Conservation (phyloP, 2,113 vertebrate species). For the Cyprinodon variegatus region DNA sequence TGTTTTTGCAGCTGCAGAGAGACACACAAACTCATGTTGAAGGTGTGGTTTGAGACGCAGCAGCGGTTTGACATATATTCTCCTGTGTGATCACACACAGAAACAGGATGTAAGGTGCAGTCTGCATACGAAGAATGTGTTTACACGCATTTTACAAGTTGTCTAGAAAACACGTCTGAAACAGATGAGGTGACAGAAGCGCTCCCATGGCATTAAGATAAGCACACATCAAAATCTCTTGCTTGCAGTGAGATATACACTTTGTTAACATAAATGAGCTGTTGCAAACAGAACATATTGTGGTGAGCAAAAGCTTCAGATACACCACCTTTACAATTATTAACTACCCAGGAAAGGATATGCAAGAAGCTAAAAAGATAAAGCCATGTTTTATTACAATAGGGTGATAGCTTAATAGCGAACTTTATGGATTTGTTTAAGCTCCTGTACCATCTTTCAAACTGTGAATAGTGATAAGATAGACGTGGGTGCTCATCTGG, state of each 20-base stretch:
- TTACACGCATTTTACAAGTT: slow-evolving; percentile 45
- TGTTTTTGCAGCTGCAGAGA: slow-evolving; percentile 35
- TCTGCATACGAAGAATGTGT: slow-evolving; percentile 41
- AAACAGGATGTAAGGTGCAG: slow-evolving; percentile 64
- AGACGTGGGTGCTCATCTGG: neutral
- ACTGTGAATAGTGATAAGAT: neutral
- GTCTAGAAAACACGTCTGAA: slow-evolving; percentile 24
- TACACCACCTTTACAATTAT: neutral
- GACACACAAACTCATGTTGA: slow-evolving; percentile 24
- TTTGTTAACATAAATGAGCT: slow-evolving; percentile 1
- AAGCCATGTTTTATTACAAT: neutral
- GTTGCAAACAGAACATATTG: neutral
- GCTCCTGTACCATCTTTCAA: neutral
- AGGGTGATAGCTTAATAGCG: neutral
- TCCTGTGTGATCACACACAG: slow-evolving; percentile 42
- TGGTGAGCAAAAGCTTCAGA: neutral
- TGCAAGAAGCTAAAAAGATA: neutral
- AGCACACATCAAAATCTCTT: slow-evolving; percentile 13
- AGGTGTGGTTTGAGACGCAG: slow-evolving; percentile 50
- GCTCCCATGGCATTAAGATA: slow-evolving; percentile 11
- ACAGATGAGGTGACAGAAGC: slow-evolving; percentile 16
- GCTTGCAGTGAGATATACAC: neutral
- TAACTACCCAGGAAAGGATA: neutral
- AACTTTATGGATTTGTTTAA: neutral
- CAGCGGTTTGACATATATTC: slow-evolving; percentile 67